Base-by-base conservation (phyloP, 2,797 vertebrate species). In the Acanthis flammea region DNA sequence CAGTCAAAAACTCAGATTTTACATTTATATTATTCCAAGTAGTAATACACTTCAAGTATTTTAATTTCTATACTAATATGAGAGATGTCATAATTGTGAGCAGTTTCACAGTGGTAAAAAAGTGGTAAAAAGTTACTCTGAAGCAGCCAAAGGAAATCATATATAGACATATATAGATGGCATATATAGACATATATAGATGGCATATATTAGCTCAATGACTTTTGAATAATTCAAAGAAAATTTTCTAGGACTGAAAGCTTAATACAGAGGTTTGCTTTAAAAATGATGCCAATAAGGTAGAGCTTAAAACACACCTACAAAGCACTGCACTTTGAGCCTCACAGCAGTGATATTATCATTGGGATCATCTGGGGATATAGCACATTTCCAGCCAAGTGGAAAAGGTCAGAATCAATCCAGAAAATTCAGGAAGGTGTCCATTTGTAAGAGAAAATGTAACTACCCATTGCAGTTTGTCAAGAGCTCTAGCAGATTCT, bases 1-100 rank as follows among this genome's bases (percentile, higher is more conserved):
- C 14, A 42, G 37, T 31, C 92, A 71, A 71, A 89, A 81, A 75
- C 61, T 82, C 68, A 45, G 42, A 86, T 91, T 92, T 96, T 90
- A 93, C 54, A 50, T 70, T 30, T 39, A 65, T 65, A 68, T 42
- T 47, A 60, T 93, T 92, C 66, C 77, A 22, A 1, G 10, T 16
- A 62, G 41, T 67, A 70, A 80, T 66, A 74, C 50, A 81, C 16
- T 88, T 58, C 35, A 94, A 71, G 19, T 44, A 48, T 85, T 96
- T 83, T 27, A 60, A 95, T 48, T 86, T 88, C 30, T 87, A 50
- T 28, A 86, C 24, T 63, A 82, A 10, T 48, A 77, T 42, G 31
- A 94, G 55, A 94, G 35, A 79, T 67, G 12, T 50, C 28, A 76
- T 60, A 76, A 66, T 28, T 80, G 61, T 77, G 71, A 95, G 33